These are phyloP conservation scores for Chamaetylas fuelleborni DNA, from an alignment of 2,113 vertebrate species.

Conservation along the genomic window DNA sequence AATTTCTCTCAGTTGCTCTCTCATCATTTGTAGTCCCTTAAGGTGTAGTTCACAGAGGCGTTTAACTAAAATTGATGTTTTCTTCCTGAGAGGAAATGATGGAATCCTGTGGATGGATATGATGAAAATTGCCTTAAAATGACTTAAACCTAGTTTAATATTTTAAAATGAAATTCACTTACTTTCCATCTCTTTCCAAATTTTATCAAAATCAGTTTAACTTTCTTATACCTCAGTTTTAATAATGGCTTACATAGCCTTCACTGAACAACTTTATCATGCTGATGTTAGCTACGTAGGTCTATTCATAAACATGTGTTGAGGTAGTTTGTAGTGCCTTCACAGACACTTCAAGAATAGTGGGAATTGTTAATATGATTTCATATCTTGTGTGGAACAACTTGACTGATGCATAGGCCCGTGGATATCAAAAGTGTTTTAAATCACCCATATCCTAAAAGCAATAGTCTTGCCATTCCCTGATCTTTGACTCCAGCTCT, in stretches of 20 bases:
- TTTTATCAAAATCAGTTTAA: neutral
- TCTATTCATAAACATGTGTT: neutral
- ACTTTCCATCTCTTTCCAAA: neutral
- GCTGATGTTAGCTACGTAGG: neutral
- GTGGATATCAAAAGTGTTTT: neutral
- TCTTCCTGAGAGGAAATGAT: neutral
- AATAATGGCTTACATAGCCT: neutral
- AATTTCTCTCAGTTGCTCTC: neutral
- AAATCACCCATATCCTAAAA: neutral
- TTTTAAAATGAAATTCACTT: neutral
- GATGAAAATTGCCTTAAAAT: neutral
- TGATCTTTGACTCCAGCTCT: neutral
- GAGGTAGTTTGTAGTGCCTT: neutral
- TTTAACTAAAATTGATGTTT: slow-evolving; percentile 11
- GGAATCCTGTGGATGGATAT: neutral
- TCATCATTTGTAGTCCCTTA: neutral
- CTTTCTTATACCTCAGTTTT: neutral
- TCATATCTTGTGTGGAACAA: neutral
- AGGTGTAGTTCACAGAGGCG: neutral
- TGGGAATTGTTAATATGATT: neutral
- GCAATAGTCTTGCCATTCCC: neutral
- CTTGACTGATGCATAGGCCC: neutral
- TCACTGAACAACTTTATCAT: neutral
- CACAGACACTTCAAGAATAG: neutral
- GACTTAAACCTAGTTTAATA: neutral